Percentiles rank a stretch among this genome's conserved stretches.
Evolutionary conservation across 2,797 vertebrate genomes (phyloP).

Genomic region (Taeniopygia guttata): DNA sequence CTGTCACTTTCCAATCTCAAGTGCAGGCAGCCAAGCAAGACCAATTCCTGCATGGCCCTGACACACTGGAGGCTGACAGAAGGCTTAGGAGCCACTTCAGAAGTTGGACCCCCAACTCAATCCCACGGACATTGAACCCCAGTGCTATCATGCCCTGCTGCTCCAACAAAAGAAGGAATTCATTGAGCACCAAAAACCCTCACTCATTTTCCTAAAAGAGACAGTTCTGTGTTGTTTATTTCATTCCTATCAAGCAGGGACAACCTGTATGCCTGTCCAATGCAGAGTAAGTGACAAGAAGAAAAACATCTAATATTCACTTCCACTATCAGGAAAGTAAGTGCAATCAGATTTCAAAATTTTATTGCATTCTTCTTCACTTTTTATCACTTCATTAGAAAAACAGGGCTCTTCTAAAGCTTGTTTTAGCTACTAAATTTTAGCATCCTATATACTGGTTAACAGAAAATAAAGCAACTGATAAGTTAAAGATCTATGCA

Average conservation of each 20-base stretch:
- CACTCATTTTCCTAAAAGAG: not conserved
- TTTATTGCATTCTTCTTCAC: not conserved
- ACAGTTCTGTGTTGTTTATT: not conserved
- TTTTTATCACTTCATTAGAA: not conserved
- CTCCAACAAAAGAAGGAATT: not conserved
- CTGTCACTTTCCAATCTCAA: not conserved
- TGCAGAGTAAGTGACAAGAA: not conserved
- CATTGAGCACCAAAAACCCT: fast-evolving
- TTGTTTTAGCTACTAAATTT: not conserved
- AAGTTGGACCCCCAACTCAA: not conserved
- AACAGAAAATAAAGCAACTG: not conserved
- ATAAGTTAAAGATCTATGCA: not conserved
- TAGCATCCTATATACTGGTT: not conserved
- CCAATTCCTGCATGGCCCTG: not conserved
- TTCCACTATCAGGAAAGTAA: not conserved
- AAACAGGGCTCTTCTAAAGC: not conserved
- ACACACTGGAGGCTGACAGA: not conserved
- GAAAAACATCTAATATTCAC: not conserved
- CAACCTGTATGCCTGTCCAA: not conserved
- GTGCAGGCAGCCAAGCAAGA: not conserved
- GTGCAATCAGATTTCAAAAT: not conserved
- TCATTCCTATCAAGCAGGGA: not conserved
- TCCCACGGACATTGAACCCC: not conserved
- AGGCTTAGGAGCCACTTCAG: not conserved
- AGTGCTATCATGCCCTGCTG: not conserved